A percentile compares a stretch with the other conserved stretches of the same genome.
These are phyloP conservation scores for Mycetomoellerius zeteki DNA, from an alignment of 1,140 invertebrate genomes.

Conservation along the genomic window DNA sequence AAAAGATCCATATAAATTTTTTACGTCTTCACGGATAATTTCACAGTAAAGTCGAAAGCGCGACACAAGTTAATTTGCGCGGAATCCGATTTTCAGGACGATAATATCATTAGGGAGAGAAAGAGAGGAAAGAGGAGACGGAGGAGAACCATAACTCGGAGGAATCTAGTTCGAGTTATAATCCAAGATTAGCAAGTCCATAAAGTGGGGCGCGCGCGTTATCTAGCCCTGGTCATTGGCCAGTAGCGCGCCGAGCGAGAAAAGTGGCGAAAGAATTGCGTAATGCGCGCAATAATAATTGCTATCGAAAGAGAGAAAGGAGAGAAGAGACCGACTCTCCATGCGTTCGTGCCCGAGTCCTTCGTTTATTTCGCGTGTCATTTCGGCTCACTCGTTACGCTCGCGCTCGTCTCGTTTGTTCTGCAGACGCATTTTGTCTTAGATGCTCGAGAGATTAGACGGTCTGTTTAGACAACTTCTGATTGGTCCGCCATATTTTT, in stretches of 20 bases:
- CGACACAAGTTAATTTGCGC: background rate
- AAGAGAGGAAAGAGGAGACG: background rate
- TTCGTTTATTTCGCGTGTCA: background rate
- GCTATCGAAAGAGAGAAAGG: conserved; percentile 22
- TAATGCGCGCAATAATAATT: conserved; percentile 69
- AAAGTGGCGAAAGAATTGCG: conserved; percentile 65
- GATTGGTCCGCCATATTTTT: too few relatives aligned
- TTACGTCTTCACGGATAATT: background rate
- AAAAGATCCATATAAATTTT: background rate
- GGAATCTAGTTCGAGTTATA: conserved; percentile 71
- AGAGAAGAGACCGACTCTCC: background rate
- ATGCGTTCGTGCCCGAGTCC: too few relatives aligned
- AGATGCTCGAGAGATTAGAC: too few relatives aligned
- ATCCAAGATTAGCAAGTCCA: conserved; percentile 69
- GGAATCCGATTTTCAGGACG: background rate
- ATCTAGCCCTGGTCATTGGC: conserved; percentile 76
- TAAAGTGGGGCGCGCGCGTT: conserved; percentile 70
- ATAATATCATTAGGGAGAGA: background rate
- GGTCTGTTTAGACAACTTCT: too few relatives aligned
- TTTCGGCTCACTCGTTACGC: background rate
- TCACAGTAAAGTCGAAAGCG: too few relatives aligned
- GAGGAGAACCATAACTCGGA: conserved; percentile 15
- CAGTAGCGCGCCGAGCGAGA: conserved; percentile 60
- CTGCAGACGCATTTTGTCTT: too few relatives aligned
- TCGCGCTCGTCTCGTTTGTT: background rate